A percentile compares a stretch with the other conserved stretches of the same genome.
Conservation (phyloP, 2,797 vertebrate species). For the Apogon hyalosoma region DNA sequence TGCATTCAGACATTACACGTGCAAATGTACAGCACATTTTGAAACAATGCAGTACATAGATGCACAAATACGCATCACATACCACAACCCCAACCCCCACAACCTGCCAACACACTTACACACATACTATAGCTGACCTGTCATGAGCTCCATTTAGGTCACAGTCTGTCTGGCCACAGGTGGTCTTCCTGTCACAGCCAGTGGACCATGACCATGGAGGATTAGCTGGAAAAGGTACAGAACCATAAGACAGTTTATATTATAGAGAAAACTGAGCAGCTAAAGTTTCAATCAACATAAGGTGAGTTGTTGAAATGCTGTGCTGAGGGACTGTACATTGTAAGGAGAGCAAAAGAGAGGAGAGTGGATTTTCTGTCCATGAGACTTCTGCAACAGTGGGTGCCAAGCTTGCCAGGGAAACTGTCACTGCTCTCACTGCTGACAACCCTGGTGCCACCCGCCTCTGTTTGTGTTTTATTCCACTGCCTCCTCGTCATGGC, state of each 20-base stretch:
- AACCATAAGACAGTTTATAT: conserved; percentile 41
- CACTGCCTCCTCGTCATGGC: conserved; percentile 77
- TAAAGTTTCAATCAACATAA: conserved; percentile 56
- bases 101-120: background rate
- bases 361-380: conserved; percentile 51
- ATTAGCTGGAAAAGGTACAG: conserved; percentile 48
- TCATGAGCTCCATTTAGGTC: conserved; percentile 66
- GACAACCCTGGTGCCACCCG: conserved; percentile 69
- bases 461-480: conserved; percentile 80
- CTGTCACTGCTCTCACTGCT: conserved; percentile 74
- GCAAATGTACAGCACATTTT: conserved; percentile 31
- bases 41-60: conserved; percentile 34
- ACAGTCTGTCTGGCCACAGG: conserved; percentile 64
- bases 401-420: conserved; percentile 65
- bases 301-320: conserved; percentile 6
- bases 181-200: conserved; percentile 68
- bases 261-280: conserved; percentile 26
- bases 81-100: background rate
- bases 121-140: conserved; percentile 42
- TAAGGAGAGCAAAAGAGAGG: conserved; percentile 19
- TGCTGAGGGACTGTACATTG: conserved; percentile 4
- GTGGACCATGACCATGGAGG: conserved; percentile 50
- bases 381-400: conserved; percentile 49
- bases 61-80: conserved; percentile 3
- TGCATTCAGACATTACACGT: conserved; percentile 49